These are phyloP conservation scores for Actenoides hombroni DNA, from an alignment of 2,113 vertebrate genomes.

Conservation along the genomic window DNA sequence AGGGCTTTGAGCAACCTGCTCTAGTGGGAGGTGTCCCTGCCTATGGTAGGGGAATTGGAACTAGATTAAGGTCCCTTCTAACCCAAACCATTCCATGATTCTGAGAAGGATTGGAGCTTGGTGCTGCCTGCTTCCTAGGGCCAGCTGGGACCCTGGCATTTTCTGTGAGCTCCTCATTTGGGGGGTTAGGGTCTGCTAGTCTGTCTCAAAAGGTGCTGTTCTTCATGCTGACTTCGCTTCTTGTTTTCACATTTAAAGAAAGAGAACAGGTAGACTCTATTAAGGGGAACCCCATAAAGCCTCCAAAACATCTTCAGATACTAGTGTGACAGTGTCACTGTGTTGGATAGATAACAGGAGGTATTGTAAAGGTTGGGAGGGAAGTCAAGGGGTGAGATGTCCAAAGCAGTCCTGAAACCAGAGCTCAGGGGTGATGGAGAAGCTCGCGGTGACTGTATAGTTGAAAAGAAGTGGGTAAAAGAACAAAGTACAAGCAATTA, in stretches of 20 bases:
- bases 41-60: too few relatives aligned
- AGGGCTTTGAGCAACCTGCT: too few relatives aligned
- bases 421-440: background rate
- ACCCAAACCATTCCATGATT: too few relatives aligned
- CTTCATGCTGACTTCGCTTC: background rate
- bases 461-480: background rate
- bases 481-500: background rate
- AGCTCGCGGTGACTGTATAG: background rate
- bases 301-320: background rate
- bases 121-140: background rate
- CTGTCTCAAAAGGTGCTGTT: background rate
- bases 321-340: background rate
- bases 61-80: too few relatives aligned
- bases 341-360: rapidly evolving
- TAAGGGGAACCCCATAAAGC: background rate
- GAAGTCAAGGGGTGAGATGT: background rate
- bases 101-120: background rate
- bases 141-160: background rate
- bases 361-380: background rate
- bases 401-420: background rate
- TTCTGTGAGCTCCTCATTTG: background rate
- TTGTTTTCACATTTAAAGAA: background rate
- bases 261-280: background rate
- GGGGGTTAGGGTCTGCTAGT: background rate
- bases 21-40: too few relatives aligned